Percentiles rank a stretch among this genome's conserved stretches.
These are phyloP conservation scores for Synergus itoensis DNA, from an alignment of 2,888 invertebrate genomes.

Conservation along the genomic window DNA sequence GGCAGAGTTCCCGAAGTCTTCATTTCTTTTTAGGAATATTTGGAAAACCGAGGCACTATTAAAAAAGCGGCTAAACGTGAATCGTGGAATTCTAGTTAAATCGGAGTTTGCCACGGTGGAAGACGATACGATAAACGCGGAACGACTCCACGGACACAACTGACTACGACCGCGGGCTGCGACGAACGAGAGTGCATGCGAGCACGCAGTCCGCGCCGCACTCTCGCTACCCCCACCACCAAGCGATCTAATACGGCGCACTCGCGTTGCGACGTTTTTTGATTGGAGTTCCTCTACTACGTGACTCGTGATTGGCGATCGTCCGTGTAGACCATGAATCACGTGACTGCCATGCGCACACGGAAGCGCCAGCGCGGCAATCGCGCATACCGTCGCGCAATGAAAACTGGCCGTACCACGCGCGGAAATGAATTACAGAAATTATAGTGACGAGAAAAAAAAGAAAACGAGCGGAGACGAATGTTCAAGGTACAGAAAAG, in stretches of 20 bases:
- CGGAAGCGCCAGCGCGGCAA: constrained; percentile 47
- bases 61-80: not conserved
- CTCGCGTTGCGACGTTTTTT: constrained; percentile 46
- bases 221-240: constrained; percentile 68
- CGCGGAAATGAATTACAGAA: constrained; percentile 68
- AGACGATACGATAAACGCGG: constrained; percentile 50
- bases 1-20: not conserved
- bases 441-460: constrained; percentile 43
- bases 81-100: not conserved
- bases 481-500: not conserved
- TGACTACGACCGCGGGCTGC: constrained; percentile 72
- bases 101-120: not conserved
- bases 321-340: constrained; percentile 49
- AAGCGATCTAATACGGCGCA: constrained; percentile 47
- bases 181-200: constrained; percentile 74
- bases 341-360: constrained; percentile 53
- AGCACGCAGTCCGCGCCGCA: constrained; percentile 71
- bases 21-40: not conserved
- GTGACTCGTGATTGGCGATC: constrained; percentile 56
- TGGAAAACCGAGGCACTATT: not conserved
- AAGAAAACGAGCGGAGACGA: not conserved
- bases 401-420: constrained; percentile 69
- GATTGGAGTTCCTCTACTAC: constrained; percentile 49
- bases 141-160: constrained; percentile 63
- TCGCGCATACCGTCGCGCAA: constrained; percentile 57